These are phyloP conservation scores for Priocnemis perturbator DNA, from an alignment of 2,888 invertebrate species.

Conservation along the genomic window DNA sequence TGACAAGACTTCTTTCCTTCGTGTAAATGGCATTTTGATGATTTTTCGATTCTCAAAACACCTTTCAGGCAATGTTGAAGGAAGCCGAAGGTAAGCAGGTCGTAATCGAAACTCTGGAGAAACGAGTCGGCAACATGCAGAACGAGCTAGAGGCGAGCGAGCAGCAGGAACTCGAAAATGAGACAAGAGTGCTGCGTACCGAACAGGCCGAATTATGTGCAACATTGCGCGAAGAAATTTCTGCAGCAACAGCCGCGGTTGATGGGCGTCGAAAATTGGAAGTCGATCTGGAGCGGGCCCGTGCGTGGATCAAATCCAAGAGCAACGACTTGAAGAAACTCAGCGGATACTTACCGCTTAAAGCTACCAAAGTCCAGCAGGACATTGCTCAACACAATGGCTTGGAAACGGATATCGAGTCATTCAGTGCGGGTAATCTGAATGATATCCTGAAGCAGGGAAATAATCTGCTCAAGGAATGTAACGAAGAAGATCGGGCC, in stretches of 20 bases:
- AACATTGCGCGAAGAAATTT: slow-evolving; percentile 85
- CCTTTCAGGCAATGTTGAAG: slow-evolving; percentile 81
- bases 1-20: not conserved
- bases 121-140: slow-evolving; percentile 88
- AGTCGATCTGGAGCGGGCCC: slow-evolving; percentile 85
- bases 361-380: slow-evolving; percentile 88
- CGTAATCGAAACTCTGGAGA: slow-evolving; percentile 88
- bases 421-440: slow-evolving; percentile 85
- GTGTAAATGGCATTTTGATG: not conserved
- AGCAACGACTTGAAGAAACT: slow-evolving; percentile 85
- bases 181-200: slow-evolving; percentile 82
- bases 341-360: slow-evolving; percentile 87
- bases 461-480: slow-evolving; percentile 87
- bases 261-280: slow-evolving; percentile 85
- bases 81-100: slow-evolving; percentile 91
- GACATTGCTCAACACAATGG: slow-evolving; percentile 86
- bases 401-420: slow-evolving; percentile 85
- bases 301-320: slow-evolving; percentile 88
- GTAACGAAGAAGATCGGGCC: slow-evolving; percentile 83
- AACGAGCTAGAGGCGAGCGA: slow-evolving; percentile 91
- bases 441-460: slow-evolving; percentile 87
- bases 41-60: no score
- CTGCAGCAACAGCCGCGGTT: slow-evolving; percentile 82
- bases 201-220: slow-evolving; percentile 86
- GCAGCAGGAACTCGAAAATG: slow-evolving; percentile 85